A percentile compares a stretch with the other conserved stretches of the same genome.
Conservation (phyloP, 1,140 invertebrate species). For the Scaptomyza hsui region DNA sequence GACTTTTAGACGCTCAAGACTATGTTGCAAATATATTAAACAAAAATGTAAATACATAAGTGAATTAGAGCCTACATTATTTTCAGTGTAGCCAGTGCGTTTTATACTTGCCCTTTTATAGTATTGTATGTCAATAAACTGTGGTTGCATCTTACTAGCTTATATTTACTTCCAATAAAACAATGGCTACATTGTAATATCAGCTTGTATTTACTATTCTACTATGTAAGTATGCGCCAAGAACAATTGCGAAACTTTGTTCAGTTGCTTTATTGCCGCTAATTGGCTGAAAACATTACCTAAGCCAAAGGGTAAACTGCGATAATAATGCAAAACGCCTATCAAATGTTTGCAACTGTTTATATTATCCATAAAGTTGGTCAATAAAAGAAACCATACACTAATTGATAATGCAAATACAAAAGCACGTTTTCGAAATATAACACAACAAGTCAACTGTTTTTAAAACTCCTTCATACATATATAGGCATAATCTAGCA, state of each 20-base stretch:
- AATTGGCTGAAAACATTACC: conserved; percentile 53
- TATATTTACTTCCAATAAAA: conserved; percentile 36
- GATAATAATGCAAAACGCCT: conserved; percentile 8
- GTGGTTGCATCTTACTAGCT: not conserved
- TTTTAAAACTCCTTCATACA: not conserved
- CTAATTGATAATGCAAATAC: conserved; percentile 17
- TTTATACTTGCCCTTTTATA: not conserved
- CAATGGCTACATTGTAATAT: conserved; percentile 22
- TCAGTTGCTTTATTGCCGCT: conserved; percentile 42
- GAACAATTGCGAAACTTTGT: conserved; percentile 55
- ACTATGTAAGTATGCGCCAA: conserved; percentile 12
- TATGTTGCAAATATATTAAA: too few species aligned
- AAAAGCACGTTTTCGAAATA: not conserved
- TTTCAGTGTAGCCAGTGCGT: not conserved
- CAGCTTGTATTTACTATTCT: conserved; percentile 10
- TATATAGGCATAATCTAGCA: not conserved
- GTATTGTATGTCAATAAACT: not conserved
- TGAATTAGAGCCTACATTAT: not conserved
- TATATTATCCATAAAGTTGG: conserved; percentile 1
- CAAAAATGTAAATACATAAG: too few species aligned
- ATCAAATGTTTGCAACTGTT: conserved; percentile 3
- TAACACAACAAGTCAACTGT: conserved; percentile 6
- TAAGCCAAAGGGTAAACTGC: conserved; percentile 37
- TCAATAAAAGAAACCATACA: conserved; percentile 1
- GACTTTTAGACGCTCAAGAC: too few species aligned